A percentile compares a stretch with the other conserved stretches of the same genome.
phyloP scores from a whole-genome alignment of 2,888 invertebrate species.

The Eurois occulta region DNA sequence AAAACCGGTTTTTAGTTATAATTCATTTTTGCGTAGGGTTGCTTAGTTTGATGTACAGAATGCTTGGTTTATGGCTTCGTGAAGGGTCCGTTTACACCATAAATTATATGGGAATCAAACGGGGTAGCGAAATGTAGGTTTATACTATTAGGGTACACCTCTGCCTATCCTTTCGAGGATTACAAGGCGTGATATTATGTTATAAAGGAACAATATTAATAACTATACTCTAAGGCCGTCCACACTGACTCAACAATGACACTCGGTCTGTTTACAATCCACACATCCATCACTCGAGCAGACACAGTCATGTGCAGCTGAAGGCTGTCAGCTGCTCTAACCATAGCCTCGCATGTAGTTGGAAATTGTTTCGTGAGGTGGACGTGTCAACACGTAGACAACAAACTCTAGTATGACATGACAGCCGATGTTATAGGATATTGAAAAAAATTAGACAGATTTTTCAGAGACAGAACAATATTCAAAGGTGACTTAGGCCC shows the following conservation, averaged over 20 bases:
- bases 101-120: background rate
- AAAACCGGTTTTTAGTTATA: too few relatives aligned
- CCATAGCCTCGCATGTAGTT: constrained; percentile 5
- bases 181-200: background rate
- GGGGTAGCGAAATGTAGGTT: background rate
- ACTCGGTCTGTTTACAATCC: constrained; percentile 13
- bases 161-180: background rate
- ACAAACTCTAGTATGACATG: background rate
- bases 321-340: constrained; percentile 33
- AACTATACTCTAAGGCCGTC: background rate
- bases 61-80: too few relatives aligned
- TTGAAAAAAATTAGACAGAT: background rate
- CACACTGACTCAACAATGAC: background rate
- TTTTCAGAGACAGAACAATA: too few relatives aligned
- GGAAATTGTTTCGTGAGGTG: constrained; percentile 15
- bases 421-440: background rate
- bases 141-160: background rate
- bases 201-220: too few relatives aligned
- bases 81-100: too few relatives aligned
- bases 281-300: constrained; percentile 37
- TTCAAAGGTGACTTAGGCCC: too few relatives aligned
- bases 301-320: constrained; percentile 14
- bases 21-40: too few relatives aligned
- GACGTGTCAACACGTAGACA: background rate
- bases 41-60: too few relatives aligned